Percentiles rank a stretch among this genome's conserved stretches.
Conservation (phyloP, 2,113 vertebrate species). For the Suricata suricatta region DNA sequence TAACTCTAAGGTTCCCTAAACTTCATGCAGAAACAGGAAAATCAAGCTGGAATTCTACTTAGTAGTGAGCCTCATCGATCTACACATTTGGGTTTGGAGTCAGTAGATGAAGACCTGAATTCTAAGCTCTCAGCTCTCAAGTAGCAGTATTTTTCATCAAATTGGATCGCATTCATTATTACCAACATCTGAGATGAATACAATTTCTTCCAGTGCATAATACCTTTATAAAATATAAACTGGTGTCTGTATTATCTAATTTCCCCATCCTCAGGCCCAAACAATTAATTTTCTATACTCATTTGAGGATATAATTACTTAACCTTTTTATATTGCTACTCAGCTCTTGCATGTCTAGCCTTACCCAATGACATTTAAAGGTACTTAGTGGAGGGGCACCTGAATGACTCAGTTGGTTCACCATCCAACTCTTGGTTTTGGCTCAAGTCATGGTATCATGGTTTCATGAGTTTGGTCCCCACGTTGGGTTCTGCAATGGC, state of each 20-base stretch:
- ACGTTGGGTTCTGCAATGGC: too few relatives aligned
- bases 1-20: background rate
- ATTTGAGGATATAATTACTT: slow-evolving; percentile 10
- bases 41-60: background rate
- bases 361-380: slow-evolving; percentile 36
- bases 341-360: background rate
- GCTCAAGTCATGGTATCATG: too few relatives aligned
- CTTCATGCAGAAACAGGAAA: background rate
- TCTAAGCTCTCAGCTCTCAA: background rate
- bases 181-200: background rate
- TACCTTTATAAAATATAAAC: background rate
- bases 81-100: background rate
- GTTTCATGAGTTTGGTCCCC: too few relatives aligned
- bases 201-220: background rate
- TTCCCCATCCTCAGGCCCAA: background rate
- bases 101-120: background rate
- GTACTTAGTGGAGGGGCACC: background rate
- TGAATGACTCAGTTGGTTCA: too few relatives aligned
- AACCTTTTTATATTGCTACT: slow-evolving; percentile 47
- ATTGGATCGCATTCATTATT: background rate
- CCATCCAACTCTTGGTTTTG: too few relatives aligned
- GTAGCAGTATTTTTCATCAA: background rate
- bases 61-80: background rate
- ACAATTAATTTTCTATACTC: background rate
- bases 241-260: background rate